Evolutionary conservation across 2,888 invertebrate genomes (phyloP).

Genomic region (Spisula solida): DNA sequence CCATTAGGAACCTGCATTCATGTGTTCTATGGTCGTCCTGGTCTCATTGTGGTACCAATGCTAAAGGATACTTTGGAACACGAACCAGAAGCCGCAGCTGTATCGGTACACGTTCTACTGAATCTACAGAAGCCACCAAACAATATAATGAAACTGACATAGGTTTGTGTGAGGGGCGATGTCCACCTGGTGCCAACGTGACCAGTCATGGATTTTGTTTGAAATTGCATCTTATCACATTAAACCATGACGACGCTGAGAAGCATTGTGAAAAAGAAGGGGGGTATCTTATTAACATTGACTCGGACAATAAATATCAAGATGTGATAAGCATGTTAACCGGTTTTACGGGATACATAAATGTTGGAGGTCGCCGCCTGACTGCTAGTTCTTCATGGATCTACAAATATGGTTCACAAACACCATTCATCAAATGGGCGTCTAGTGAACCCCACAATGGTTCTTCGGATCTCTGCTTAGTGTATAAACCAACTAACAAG

Average conservation of each 20-base stretch:
- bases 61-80: too few species aligned
- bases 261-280: conserved; percentile 4
- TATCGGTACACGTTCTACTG: too few species aligned
- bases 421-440: conserved; percentile 1
- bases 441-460: conserved; percentile 5
- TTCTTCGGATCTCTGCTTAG: neutral
- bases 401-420: too few species aligned
- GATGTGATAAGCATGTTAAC: neutral
- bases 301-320: too few species aligned
- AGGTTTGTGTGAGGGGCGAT: too few species aligned
- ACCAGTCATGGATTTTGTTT: too few species aligned
- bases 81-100: conserved; percentile 2
- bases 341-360: neutral
- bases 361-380: neutral
- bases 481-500: neutral
- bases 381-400: conserved; percentile 14
- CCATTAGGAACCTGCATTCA: conserved; percentile 5
- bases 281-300: neutral
- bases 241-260: conserved; percentile 24
- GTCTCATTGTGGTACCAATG: neutral
- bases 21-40: conserved; percentile 16
- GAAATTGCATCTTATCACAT: neutral
- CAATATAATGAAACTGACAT: too few species aligned
- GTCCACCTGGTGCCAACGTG: too few species aligned
- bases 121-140: too few species aligned